Evolutionary conservation across 2,113 vertebrate genomes (phyloP).

Genomic region (Saguinus imperator): DNA sequence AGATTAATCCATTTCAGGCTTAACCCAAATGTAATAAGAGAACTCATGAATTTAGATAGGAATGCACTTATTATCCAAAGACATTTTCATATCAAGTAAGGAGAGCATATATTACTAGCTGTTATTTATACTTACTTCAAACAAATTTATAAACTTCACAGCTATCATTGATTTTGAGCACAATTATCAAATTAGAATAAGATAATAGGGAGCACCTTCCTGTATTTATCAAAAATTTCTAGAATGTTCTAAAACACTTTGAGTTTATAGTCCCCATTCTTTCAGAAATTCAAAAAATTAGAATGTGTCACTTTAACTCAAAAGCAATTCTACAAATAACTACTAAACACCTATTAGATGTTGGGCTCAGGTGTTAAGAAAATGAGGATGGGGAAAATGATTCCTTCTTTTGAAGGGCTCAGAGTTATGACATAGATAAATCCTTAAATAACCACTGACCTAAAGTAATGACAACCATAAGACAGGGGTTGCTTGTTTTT

Average conservation of each 20-base stretch:
- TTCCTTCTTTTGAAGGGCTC: not conserved
- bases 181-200: slow-evolving; percentile 83
- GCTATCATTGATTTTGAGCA: slow-evolving; percentile 82
- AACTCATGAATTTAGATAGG: slow-evolving; percentile 91
- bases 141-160: slow-evolving; percentile 82
- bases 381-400: not conserved
- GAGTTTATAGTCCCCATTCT: not conserved
- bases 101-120: slow-evolving; percentile 82
- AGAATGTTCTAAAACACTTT: slow-evolving; percentile 57
- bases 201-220: slow-evolving; percentile 75
- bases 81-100: slow-evolving; percentile 83
- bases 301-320: slow-evolving; percentile 19
- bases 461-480: not conserved
- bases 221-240: slow-evolving; percentile 72
- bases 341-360: not conserved
- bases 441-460: not conserved
- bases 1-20: slow-evolving; percentile 88
- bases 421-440: not conserved
- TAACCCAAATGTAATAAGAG: slow-evolving; percentile 87
- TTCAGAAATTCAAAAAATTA: slow-evolving; percentile 38
- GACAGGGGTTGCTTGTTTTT: not conserved
- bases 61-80: slow-evolving; percentile 88
- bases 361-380: not conserved
- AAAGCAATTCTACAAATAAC: slow-evolving; percentile 36
- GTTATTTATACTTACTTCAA: slow-evolving; percentile 84